Percentiles rank a stretch among this genome's conserved stretches.
phyloP scores from a whole-genome alignment of 1,140 invertebrate species.

The Aradophagus sp. region DNA sequence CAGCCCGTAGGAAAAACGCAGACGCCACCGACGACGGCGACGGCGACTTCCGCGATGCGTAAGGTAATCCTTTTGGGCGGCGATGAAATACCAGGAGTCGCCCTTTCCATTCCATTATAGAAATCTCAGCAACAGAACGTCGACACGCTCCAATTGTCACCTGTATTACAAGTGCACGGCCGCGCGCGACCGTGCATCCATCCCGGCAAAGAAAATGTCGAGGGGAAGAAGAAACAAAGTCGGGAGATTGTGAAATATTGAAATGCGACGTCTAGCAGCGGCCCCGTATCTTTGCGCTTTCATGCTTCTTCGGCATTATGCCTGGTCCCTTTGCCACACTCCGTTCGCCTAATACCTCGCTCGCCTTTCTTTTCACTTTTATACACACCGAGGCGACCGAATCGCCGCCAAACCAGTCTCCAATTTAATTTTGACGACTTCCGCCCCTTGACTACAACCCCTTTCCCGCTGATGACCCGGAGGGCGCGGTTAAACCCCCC shows the following conservation, averaged over 20 bases:
- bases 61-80: constrained; percentile 60
- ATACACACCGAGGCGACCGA: constrained; percentile 43
- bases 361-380: constrained; percentile 15
- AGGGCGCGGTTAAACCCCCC: no score
- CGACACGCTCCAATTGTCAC: constrained; percentile 55
- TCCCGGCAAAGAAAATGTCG: constrained; percentile 39
- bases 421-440: constrained; percentile 51
- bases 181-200: no score
- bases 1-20: constrained; percentile 18
- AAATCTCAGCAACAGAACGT: constrained; percentile 41
- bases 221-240: constrained; percentile 50
- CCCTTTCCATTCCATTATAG: constrained; percentile 54
- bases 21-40: constrained; percentile 26
- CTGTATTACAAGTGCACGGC: constrained; percentile 38
- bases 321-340: constrained; percentile 23
- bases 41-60: constrained; percentile 55
- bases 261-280: constrained; percentile 47
- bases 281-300: constrained; percentile 50
- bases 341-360: not conserved
- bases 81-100: constrained; percentile 51
- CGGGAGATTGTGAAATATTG: constrained; percentile 57
- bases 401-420: constrained; percentile 50
- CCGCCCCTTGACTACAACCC: constrained; percentile 25
- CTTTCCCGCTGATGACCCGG: no score
- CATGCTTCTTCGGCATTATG: constrained; percentile 41